Percentiles rank a stretch among this genome's conserved stretches.
Conservation (phyloP, 2,113 vertebrate species). For the Eira barbara region DNA sequence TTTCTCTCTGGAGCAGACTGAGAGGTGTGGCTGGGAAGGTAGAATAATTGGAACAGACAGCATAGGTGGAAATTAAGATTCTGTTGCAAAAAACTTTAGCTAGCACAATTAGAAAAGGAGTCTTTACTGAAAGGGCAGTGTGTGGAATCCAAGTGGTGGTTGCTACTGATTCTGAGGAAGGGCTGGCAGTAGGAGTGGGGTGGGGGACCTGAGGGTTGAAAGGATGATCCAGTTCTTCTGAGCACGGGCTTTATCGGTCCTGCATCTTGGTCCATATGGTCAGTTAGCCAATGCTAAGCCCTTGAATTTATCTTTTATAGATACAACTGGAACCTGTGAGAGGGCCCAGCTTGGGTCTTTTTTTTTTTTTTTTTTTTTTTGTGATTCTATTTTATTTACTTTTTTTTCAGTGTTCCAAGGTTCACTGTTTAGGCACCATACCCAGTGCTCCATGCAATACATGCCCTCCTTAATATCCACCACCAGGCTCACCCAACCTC, state of each 20-base stretch:
- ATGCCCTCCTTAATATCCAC: too few relatives aligned
- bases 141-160: neutral
- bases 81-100: neutral
- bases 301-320: neutral
- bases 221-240: neutral
- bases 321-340: neutral
- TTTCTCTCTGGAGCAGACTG: constrained; percentile 23
- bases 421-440: too few relatives aligned
- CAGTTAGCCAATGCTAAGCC: neutral
- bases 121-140: neutral
- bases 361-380: neutral
- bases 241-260: neutral
- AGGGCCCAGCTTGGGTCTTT: neutral
- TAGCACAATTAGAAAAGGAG: neutral
- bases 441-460: too few relatives aligned
- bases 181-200: neutral
- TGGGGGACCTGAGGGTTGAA: neutral
- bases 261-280: neutral
- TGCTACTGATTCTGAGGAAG: neutral
- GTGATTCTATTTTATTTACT: too few relatives aligned
- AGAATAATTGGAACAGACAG: neutral
- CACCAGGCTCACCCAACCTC: too few relatives aligned
- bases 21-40: neutral
- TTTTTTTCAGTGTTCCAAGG: too few relatives aligned
- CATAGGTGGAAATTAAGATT: neutral